Evolutionary conservation across 2,113 vertebrate species (phyloP).

Genomic region (Hydropotes inermis): DNA sequence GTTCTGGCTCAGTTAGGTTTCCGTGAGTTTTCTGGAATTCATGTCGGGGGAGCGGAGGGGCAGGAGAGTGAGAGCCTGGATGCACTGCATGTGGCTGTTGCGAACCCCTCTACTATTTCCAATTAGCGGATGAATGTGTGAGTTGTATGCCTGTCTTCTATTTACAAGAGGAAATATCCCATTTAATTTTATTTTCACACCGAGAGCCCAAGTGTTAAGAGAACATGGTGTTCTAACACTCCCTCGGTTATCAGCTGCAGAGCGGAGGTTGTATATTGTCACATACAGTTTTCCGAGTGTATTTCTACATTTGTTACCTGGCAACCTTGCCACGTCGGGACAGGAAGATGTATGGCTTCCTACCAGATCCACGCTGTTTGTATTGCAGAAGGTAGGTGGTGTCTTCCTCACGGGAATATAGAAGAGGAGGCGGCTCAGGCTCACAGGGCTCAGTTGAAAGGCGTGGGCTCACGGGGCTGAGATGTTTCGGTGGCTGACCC

Average conservation of each 20-base stretch:
- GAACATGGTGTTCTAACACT: constrained; percentile 74
- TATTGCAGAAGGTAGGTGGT: not conserved
- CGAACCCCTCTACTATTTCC: not conserved
- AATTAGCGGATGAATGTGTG: not conserved
- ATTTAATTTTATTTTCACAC: constrained; percentile 73
- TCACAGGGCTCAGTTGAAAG: not conserved
- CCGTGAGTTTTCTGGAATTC: not conserved
- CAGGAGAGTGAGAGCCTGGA: not conserved
- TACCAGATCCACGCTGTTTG: not conserved
- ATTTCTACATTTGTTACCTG: constrained; percentile 64
- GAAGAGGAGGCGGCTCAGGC: not conserved
- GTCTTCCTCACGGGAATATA: not conserved
- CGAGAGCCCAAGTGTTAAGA: constrained; percentile 62
- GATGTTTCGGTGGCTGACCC: not conserved
- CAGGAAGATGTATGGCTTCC: not conserved
- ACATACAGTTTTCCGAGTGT: constrained; percentile 59
- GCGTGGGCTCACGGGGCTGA: not conserved
- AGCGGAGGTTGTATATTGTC: constrained; percentile 69
- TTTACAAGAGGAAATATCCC: constrained; percentile 75
- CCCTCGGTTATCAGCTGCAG: constrained; percentile 68
- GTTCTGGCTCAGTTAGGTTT: not conserved
- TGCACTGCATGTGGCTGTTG: not conserved
- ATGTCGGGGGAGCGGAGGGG: not conserved
- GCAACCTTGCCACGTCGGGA: not conserved
- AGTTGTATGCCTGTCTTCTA: constrained; percentile 48